Evolutionary conservation across 2,113 vertebrate species (phyloP).

Genomic region (Nothoprocta perdicaria): DNA sequence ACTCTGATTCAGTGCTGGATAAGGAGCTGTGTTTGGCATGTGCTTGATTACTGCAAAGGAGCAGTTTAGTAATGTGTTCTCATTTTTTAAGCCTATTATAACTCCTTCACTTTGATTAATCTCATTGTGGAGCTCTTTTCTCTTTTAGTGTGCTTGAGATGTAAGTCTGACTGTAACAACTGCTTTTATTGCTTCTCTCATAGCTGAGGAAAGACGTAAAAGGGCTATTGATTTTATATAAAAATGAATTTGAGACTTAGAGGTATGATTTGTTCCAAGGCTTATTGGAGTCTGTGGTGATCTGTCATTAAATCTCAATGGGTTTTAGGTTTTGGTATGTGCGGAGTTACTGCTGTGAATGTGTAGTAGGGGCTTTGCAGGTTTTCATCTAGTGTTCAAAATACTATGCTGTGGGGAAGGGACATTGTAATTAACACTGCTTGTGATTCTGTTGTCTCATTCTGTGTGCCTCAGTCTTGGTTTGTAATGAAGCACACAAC

Average conservation of each 20-base stretch:
- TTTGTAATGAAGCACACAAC: neutral
- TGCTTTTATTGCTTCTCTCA: constrained; percentile 11
- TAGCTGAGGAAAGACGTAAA: constrained; percentile 11
- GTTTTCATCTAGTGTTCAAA: neutral
- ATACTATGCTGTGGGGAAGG: neutral
- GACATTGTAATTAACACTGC: neutral
- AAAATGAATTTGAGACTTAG: constrained; percentile 43
- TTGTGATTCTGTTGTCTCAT: neutral
- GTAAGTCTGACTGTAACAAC: constrained; percentile 25
- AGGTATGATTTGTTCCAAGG: constrained; percentile 17
- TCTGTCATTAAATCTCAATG: neutral
- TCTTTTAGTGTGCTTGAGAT: constrained; percentile 10
- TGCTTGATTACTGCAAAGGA: constrained; percentile 38
- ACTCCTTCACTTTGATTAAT: constrained; percentile 72
- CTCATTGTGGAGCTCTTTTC: constrained; percentile 35
- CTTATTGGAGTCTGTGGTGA: neutral
- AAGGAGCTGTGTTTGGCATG: neutral
- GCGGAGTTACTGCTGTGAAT: neutral
- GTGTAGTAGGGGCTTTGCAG: neutral
- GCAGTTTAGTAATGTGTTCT: constrained; percentile 55
- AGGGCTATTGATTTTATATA: constrained; percentile 38
- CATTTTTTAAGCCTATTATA: constrained; percentile 59
- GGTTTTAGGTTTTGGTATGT: neutral
- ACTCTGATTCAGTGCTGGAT: neutral
- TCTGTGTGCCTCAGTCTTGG: neutral